Percentiles rank a stretch among this genome's conserved stretches.
Evolutionary conservation across 2,797 vertebrate species (phyloP).

Genomic region (Mormyrops boulengeri): DNA sequence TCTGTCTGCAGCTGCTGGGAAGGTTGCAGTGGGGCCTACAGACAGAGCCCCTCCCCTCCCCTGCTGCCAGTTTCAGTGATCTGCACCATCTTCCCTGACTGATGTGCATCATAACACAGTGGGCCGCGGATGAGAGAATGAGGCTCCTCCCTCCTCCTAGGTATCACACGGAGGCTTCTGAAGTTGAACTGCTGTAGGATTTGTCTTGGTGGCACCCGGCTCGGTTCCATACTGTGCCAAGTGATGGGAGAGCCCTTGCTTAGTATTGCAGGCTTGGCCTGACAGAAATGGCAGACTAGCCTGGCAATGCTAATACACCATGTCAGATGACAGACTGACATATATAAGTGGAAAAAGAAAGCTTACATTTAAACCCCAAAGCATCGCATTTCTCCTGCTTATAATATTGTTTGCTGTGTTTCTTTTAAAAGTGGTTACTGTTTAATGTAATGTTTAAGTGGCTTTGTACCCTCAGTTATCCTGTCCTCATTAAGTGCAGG

Average conservation of each 20-base stretch:
- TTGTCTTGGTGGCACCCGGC: not conserved
- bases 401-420: not conserved
- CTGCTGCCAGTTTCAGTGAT: not conserved
- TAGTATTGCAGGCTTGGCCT: not conserved
- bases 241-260: not conserved
- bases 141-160: not conserved
- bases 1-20: constrained; percentile 11
- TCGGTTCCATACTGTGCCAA: not conserved
- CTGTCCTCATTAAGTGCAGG: not conserved
- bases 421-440: not conserved
- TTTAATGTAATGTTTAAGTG: not conserved
- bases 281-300: not conserved
- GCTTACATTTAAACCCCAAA: not conserved
- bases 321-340: not conserved
- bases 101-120: not conserved
- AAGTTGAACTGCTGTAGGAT: not conserved
- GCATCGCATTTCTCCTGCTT: not conserved
- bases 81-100: not conserved
- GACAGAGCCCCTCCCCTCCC: not conserved
- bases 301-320: not conserved
- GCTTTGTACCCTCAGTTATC: not conserved
- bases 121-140: not conserved
- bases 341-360: not conserved
- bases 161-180: not conserved
- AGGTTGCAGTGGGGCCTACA: constrained; percentile 9